These are phyloP conservation scores for Trematomus loennbergii DNA, from an alignment of 2,113 vertebrate species.

Conservation along the genomic window DNA sequence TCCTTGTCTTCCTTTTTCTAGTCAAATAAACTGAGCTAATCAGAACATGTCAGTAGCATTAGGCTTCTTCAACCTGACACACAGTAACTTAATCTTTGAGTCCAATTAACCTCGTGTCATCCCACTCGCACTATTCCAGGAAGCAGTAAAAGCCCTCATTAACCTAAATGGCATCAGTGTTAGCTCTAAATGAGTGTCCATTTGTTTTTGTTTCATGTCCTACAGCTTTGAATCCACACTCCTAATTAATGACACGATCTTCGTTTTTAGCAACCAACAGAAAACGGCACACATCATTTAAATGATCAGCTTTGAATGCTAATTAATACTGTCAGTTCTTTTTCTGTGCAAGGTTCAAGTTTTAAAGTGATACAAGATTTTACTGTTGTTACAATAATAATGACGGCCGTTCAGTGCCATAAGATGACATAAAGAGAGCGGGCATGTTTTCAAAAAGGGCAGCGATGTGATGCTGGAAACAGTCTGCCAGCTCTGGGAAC, in stretches of 20 bases:
- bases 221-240: conserved; percentile 33
- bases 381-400: conserved; percentile 49
- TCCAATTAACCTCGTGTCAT: conserved; percentile 73
- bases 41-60: conserved; percentile 29
- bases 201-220: conserved; percentile 35
- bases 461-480: conserved; percentile 39
- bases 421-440: conserved; percentile 59
- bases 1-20: not conserved
- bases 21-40: not conserved
- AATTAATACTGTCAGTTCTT: conserved; percentile 3
- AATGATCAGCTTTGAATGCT: not conserved
- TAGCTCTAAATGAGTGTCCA: not conserved
- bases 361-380: conserved; percentile 41
- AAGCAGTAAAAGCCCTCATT: conserved; percentile 67
- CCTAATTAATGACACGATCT: conserved; percentile 20
- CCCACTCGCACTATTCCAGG: conserved; percentile 62
- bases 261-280: not conserved
- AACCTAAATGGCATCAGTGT: conserved; percentile 60
- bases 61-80: conserved; percentile 54
- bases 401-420: conserved; percentile 47
- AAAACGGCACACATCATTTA: not conserved
- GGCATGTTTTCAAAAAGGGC: conserved; percentile 67
- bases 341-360: conserved; percentile 32
- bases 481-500: conserved; percentile 38
- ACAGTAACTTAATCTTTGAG: conserved; percentile 71